Base-by-base conservation (phyloP, 2,797 vertebrate species). In the Aphelocoma californica region DNA sequence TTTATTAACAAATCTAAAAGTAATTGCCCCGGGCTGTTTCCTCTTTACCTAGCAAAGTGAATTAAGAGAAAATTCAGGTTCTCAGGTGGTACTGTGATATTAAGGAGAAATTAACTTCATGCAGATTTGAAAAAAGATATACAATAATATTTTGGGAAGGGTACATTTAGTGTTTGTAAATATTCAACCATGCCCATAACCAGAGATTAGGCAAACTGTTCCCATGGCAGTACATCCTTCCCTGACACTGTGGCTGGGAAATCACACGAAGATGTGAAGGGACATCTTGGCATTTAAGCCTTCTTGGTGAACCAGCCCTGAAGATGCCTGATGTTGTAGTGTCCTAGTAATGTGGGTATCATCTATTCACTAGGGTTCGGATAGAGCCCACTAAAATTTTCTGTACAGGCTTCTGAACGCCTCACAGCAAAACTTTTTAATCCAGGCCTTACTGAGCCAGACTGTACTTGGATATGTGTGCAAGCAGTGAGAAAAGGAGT, bases 1-100 rank as follows among this genome's bases (percentile, higher is more conserved):
- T 91, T 81, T 93, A 34, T 66, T 82, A 67, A 73, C 19, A 94
- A 70, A 90, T 82, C 18, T 72, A 80, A 66, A 92, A 72, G 75
- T 34, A 54, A 61, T 73, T 83, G 8, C 16, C 44, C 32, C 28
- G n/a, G 66, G 54, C 28, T 78, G n/a, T 66, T 95, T 92, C 11
- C 40, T 67, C 26, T 78, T 95, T 87, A 51, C 48, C 36, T n/a
- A 60, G 44, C 9, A 75, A 62, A 70, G 18, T 69, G 87, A 87
- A 91, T 85, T n/a, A 83, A 79, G 47, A 86, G 70, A 82, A 48
- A 83, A 47, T 28, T 84, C 14, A 60, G 82, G 26, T 60, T 29
- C 28, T 53, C 17, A 45, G n/a, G 19, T 58, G 7, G 6, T 34
- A 69, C 18, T 57, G 8, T 58, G 28, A 45, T 61, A 70, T 7